Percentiles rank a stretch among this genome's conserved stretches.
Evolutionary conservation across 2,888 invertebrate species (phyloP).

Genomic region (Caenorhabditis sp.): DNA sequence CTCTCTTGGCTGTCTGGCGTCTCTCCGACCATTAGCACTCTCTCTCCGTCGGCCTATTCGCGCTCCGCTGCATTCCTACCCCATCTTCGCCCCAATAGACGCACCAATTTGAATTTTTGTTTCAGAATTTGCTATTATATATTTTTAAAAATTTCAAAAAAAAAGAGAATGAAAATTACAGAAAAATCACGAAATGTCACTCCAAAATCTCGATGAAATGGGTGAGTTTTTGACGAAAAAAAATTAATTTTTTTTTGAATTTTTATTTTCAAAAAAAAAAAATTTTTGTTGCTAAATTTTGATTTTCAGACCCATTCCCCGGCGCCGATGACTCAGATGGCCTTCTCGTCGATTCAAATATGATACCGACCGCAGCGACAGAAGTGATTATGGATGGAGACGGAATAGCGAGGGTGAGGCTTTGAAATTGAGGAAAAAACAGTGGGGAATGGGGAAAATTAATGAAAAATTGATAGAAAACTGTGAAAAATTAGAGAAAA

Average conservation of each 20-base stretch:
- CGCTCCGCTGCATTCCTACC: conserved; percentile 52
- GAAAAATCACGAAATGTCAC: neutral
- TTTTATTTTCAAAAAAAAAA: neutral
- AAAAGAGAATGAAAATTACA: no score
- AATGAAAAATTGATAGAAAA: neutral
- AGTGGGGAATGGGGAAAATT: no score
- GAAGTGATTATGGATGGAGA: conserved; percentile 62
- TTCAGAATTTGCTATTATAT: neutral
- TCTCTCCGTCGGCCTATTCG: conserved; percentile 30
- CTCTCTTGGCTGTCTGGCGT: conserved; percentile 4
- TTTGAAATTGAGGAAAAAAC: neutral
- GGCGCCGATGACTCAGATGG: conserved; percentile 30
- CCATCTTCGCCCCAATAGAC: neutral
- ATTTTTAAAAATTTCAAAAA: no score
- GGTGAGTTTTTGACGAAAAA: neutral
- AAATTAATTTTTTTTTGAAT: neutral
- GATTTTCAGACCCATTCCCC: conserved; percentile 31
- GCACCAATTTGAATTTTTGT: conserved; percentile 35
- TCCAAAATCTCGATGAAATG: no score
- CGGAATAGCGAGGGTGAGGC: conserved; percentile 28
- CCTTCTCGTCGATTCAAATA: conserved; percentile 43
- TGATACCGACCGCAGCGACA: conserved; percentile 56
- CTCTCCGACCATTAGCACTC: conserved; percentile 4
- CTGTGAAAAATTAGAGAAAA: neutral
- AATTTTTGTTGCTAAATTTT: neutral